These are phyloP conservation scores for Donacobius atricapilla DNA, from an alignment of 2,113 vertebrate species.

Conservation along the genomic window DNA sequence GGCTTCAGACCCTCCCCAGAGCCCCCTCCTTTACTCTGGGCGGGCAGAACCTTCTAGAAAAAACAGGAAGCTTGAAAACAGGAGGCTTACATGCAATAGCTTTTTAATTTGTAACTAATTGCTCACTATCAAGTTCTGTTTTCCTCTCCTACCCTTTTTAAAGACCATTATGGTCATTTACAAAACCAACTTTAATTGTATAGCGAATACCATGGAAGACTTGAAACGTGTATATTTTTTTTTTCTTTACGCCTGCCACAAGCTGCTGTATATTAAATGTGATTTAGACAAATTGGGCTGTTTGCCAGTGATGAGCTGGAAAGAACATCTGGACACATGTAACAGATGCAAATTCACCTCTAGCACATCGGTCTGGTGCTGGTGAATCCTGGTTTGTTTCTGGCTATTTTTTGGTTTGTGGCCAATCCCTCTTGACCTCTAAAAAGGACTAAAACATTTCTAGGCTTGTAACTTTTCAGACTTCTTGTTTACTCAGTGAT, in stretches of 20 bases:
- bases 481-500: neutral
- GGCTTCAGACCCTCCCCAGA: neutral
- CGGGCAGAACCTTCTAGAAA: neutral
- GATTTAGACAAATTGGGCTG: slow-evolving; percentile 24
- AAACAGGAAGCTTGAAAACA: no score
- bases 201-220: neutral
- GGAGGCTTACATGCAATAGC: neutral
- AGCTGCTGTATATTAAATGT: neutral
- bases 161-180: neutral
- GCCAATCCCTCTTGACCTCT: neutral
- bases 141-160: neutral
- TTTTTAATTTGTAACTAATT: neutral
- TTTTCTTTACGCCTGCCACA: neutral
- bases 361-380: neutral
- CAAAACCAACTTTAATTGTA: neutral
- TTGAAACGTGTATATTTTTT: neutral
- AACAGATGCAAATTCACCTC: slow-evolving; percentile 19
- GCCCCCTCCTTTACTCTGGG: neutral
- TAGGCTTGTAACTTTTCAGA: neutral
- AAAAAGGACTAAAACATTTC: neutral
- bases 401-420: slow-evolving; percentile 5
- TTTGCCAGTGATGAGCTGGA: slow-evolving; percentile 33
- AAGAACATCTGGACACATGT: slow-evolving; percentile 43
- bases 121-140: neutral
- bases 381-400: neutral